phyloP scores from a whole-genome alignment of 2,797 vertebrate species.

The Loriculus beryllinus region DNA sequence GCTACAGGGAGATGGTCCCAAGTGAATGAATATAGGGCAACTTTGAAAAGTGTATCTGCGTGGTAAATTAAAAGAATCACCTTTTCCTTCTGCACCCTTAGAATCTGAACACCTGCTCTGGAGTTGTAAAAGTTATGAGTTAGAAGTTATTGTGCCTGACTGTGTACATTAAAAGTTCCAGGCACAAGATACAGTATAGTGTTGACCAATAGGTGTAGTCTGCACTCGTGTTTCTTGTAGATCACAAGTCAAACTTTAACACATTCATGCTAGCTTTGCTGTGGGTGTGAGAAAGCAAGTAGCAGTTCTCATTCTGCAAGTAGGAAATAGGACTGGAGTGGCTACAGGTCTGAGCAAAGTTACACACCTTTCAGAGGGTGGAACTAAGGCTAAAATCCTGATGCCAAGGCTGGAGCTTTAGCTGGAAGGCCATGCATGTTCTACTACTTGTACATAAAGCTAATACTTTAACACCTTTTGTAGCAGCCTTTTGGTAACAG shows the following conservation, averaged over 20 bases:
- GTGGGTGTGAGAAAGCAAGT: neutral
- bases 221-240: neutral
- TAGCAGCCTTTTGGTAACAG: neutral
- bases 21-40: neutral
- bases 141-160: neutral
- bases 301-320: neutral
- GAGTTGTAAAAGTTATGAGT: neutral
- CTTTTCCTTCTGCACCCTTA: neutral
- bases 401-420: neutral
- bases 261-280: neutral
- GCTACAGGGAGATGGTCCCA: neutral
- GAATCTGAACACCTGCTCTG: neutral
- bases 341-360: neutral
- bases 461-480: neutral
- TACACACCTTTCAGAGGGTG: neutral
- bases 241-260: neutral
- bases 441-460: rapidly evolving
- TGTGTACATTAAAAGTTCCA: neutral
- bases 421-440: neutral
- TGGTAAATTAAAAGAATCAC: neutral
- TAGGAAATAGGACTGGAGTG: neutral
- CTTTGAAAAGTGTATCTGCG: neutral
- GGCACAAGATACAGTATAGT: neutral
- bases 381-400: neutral
- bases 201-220: neutral